phyloP scores from a whole-genome alignment of 2,113 vertebrate species.

The Hemicordylus capensis region DNA sequence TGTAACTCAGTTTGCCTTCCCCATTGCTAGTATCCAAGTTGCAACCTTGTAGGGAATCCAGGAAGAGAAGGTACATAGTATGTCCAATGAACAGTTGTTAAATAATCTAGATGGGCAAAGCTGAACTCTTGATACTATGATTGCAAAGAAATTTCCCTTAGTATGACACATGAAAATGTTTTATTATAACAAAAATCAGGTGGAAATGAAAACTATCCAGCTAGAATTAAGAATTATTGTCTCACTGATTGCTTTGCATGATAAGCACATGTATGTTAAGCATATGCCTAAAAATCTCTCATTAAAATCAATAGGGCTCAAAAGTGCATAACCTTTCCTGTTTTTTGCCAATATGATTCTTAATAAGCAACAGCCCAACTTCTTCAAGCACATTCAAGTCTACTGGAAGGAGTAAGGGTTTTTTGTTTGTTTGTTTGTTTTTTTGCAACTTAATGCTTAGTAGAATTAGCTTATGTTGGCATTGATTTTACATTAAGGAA shows the following conservation, averaged over 20 bases:
- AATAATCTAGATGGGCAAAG: neutral
- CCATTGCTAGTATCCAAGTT: neutral
- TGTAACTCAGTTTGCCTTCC: neutral
- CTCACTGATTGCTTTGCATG: too few relatives aligned
- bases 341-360: constrained; percentile 4
- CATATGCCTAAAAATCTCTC: neutral
- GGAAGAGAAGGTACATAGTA: too few relatives aligned
- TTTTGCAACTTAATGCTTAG: constrained; percentile 56
- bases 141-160: neutral
- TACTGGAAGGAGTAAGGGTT: constrained; percentile 33
- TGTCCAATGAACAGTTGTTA: too few relatives aligned
- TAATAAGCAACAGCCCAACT: neutral
- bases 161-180: constrained; percentile 1
- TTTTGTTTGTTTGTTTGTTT: too few relatives aligned
- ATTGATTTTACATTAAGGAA: constrained; percentile 73
- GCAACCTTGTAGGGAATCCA: neutral
- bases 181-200: neutral
- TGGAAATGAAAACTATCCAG: neutral
- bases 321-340: neutral
- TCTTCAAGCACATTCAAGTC: constrained; percentile 35
- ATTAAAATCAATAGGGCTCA: constrained; percentile 4
- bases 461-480: constrained; percentile 64
- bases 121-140: neutral
- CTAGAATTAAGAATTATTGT: neutral
- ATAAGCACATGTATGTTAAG: too few relatives aligned